Conservation (phyloP, 35 echinoderm and acorn worm genomes). For the Antedon bifida region DNA sequence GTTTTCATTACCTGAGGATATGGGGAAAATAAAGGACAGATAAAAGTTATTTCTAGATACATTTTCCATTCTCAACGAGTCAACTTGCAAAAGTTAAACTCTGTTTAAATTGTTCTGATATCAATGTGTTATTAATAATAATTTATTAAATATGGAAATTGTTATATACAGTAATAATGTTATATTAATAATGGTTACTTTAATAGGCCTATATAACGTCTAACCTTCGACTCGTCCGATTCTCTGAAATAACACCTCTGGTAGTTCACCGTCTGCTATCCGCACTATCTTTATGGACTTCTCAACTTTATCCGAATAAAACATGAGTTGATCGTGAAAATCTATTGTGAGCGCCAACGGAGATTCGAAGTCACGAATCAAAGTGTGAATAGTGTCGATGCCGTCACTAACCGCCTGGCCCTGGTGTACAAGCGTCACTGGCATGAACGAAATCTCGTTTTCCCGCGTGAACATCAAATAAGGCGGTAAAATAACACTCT, state of each 20-base stretch:
- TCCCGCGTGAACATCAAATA: not conserved
- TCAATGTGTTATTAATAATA: no score
- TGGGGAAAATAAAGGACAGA: no score
- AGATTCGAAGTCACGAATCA: not conserved
- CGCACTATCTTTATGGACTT: not conserved
- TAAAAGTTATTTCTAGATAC: no score
- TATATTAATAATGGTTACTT: no score
- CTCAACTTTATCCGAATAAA: not conserved
- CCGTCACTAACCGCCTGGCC: not conserved
- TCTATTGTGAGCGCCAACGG: not conserved
- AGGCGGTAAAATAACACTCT: not conserved
- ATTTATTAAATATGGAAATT: no score
- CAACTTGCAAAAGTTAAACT: no score
- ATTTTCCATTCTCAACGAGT: no score
- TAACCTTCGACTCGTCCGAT: not conserved
- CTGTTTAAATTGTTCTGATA: no score
- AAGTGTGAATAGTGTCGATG: not conserved
- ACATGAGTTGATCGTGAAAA: not conserved
- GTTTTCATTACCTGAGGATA: no score
- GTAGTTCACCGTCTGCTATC: not conserved
- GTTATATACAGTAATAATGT: no score
- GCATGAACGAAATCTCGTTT: not conserved
- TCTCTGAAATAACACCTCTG: not conserved
- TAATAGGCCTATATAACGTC: not conserved
- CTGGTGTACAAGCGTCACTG: not conserved